Percentiles rank a stretch among this genome's conserved stretches.
Conservation (phyloP, 2,888 invertebrate genomes). For the Pristionchus arcanus region DNA sequence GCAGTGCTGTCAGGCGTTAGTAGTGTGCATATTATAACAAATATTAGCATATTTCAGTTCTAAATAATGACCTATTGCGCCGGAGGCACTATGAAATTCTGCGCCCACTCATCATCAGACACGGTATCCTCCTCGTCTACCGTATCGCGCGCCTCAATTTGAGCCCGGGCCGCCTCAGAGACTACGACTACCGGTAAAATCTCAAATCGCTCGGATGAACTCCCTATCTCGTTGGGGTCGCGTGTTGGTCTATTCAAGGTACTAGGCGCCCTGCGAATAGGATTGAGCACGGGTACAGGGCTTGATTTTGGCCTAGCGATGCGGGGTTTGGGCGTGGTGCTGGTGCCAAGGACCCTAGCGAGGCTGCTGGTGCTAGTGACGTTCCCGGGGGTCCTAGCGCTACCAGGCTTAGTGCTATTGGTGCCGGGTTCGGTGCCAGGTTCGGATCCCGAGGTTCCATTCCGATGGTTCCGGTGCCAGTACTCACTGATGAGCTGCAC, state of each 20-base stretch:
- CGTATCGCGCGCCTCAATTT: not conserved
- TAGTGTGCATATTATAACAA: not conserved
- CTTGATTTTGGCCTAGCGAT: not conserved
- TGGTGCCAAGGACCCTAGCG: not conserved
- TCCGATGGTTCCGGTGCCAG: slow-evolving; percentile 22
- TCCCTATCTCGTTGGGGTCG: slow-evolving; percentile 1
- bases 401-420: not conserved
- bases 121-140: slow-evolving; percentile 1
- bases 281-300: not conserved
- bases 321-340: not conserved
- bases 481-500: slow-evolving; percentile 81
- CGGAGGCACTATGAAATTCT: slow-evolving; percentile 29
- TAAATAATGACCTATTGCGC: not conserved
- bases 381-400: not conserved
- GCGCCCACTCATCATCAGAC: slow-evolving; percentile 24
- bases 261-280: not conserved
- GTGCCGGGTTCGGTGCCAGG: not conserved
- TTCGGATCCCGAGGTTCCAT: not conserved
- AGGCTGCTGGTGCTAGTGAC: not conserved
- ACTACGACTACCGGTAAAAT: slow-evolving; percentile 29
- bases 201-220: not conserved
- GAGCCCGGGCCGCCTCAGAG: not conserved
- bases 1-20: not conserved
- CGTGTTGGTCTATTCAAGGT: not conserved
- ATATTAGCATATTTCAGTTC: not conserved